Evolutionary conservation across 2,113 vertebrate species (phyloP), one percentile per base, ranked within the genome.

Genomic region (Oceanites oceanicus): DNA sequence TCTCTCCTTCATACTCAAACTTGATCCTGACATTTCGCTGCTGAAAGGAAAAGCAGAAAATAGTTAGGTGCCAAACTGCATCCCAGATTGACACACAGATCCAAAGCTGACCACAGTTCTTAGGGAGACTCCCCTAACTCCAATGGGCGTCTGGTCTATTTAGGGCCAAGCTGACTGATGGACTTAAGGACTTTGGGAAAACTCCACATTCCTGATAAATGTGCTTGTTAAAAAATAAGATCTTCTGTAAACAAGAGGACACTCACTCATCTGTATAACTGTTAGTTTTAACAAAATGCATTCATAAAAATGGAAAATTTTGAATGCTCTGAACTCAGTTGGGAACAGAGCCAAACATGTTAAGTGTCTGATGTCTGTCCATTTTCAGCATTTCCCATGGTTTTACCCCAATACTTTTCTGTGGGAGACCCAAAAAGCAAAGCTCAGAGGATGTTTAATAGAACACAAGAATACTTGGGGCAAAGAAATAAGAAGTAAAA

Each of bases 1-100:
- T 99, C 94, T 99, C 99, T 97, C 98, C 98, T 97, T 99, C 99
- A 98, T 99, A 98, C 97, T 99, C 99, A 98, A 99, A 98, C 98
- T 99, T 99, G 98, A 99, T 99, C 97, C 99, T 98, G 96, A 99
- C 97, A 97, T 99, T 99, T 98, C 99, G 96, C 94, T 97, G 98
- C 98, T 95, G 96, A 63, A 88, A 97, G 55, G 59, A 38, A 96
- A 96, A 87, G 17, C 15, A 91, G 45, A 91, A 80, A 86, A 40
- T 7, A 13, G 70, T 97, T 73, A 97, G 42, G 52, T 47, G 62
- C 16, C 76, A 68, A 75, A 62, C 15, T 21, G 40, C 14, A 45
- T 7, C 52, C 67, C 55, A 74, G 55, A 44, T 1, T n/a, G 45
- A 73, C 67, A 42, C 2, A 0, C 2, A 82, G 53, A 72, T 22